Conservation (phyloP, 2,888 invertebrate genomes). For the Melieria crassipennis region DNA sequence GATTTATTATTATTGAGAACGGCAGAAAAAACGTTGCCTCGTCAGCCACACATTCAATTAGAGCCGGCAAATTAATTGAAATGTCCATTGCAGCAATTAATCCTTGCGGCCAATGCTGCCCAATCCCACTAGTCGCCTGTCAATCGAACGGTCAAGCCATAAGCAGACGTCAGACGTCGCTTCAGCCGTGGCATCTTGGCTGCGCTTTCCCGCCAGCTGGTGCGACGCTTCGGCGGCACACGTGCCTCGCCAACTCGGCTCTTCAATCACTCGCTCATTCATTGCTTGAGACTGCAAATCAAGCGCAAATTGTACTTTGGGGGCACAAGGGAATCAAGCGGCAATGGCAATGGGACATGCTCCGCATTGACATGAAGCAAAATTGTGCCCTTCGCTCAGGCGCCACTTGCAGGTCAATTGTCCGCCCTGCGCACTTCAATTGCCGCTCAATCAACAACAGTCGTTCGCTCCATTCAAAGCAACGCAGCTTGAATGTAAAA, state of each 20-base stretch:
- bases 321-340: conserved; percentile 4
- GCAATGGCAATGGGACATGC: not conserved
- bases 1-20: no score
- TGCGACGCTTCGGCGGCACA: not conserved
- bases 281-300: conserved; percentile 30
- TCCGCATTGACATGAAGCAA: no score
- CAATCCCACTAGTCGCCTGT: not conserved
- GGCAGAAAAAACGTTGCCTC: no score
- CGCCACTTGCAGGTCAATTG: not conserved
- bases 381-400: not conserved
- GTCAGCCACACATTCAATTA: conserved; percentile 25
- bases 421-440: conserved; percentile 19
- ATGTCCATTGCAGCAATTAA: conserved; percentile 50
- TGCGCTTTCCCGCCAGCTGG: not conserved
- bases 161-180: not conserved
- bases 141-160: conserved; percentile 5
- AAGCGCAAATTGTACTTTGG: conserved; percentile 21
- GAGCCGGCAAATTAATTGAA: conserved; percentile 44
- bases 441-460: conserved; percentile 10
- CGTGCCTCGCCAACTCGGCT: not conserved
- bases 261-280: conserved; percentile 25
- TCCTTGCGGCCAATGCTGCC: conserved; percentile 31
- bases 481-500: conserved; percentile 8
- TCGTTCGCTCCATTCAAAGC: not conserved
- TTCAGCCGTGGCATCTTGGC: not conserved